Base-by-base conservation (phyloP, 1,140 invertebrate species). In the Helicoverpa zea region DNA sequence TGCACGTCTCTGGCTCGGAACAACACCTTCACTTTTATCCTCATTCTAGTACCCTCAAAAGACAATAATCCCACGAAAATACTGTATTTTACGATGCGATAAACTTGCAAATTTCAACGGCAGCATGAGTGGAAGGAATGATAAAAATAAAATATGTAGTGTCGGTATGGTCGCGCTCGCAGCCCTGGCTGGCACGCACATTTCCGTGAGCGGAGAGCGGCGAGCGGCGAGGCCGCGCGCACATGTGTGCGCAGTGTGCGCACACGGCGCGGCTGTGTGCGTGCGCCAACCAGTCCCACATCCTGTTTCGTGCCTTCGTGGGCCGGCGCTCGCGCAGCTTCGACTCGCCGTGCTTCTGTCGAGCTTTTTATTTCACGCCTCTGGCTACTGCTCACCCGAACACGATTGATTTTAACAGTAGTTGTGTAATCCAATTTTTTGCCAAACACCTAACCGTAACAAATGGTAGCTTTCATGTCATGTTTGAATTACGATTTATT, bases 291-390 rank as follows among this genome's bases (percentile, higher is more conserved):
- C 93, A 95, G 93, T 94, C 92, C 88, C 89, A 94, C 92, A 95
- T 94, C 93, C 93, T 95, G 93, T 95, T 95, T 91, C 89, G 89
- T 89, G 87, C 88, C 94, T 95, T 91, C 89, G 89, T 89, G 87
- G 89, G 86, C 87, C 90, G 89, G 83, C 90, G 90, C 87, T 83
- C 82, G 87, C 86, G 87, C 90, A 92, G 89, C 92, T 90, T 92
- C 88, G 80, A 68, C 64, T 68, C 61, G 89, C 92, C 90, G 81
- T 74, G 84, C 90, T 88, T 90, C 86, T 86, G 83, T 81, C 64
- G 90, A 94, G 92, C 93, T 95, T 95, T 95, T 95, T 94, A 95
- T 92, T 94, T 91, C 83, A 88, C 88, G 85, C 83, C 86, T 88
- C 88, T 90, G 87, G 87, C 91, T 83, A 83, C 85, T 85, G 83